phyloP scores from a whole-genome alignment of 2,797 vertebrate species.

The Salmo trutta region DNA sequence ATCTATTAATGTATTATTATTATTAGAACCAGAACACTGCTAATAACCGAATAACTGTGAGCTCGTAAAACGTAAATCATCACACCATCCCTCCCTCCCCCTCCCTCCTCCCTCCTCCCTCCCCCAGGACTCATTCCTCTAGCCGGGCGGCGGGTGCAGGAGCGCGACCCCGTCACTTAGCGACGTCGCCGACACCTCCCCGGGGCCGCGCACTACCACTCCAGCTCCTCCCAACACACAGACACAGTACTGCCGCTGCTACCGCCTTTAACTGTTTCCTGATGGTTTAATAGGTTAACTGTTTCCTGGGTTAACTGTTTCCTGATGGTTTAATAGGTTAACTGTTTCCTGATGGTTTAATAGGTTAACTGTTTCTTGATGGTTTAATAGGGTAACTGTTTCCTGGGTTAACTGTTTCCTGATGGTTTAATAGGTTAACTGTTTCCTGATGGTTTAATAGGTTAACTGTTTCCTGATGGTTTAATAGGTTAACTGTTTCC shows the following conservation, averaged over 20 bases:
- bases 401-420: too few relatives aligned
- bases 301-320: background rate
- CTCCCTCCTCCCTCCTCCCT: too few relatives aligned
- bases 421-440: too few relatives aligned
- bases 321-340: too few relatives aligned
- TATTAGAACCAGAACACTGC: background rate
- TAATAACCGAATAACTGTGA: background rate
- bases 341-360: too few relatives aligned
- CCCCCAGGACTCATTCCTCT: slow-evolving; percentile 1
- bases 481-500: too few relatives aligned
- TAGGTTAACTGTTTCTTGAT: too few relatives aligned
- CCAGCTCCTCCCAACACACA: background rate
- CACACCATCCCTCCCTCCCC: background rate
- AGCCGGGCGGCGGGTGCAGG: background rate
- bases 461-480: too few relatives aligned
- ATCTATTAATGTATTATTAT: background rate
- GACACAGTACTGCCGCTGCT: too few relatives aligned
- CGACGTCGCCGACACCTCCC: background rate
- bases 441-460: too few relatives aligned
- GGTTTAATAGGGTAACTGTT: too few relatives aligned
- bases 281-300: background rate
- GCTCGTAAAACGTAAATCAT: background rate
- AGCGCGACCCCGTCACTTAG: background rate
- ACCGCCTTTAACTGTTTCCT: too few relatives aligned
- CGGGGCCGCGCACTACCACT: background rate